Evolutionary conservation across 2,797 vertebrate genomes (phyloP), one percentile per base, ranked within the genome.

Genomic region (Tokudaia muenninki): DNA sequence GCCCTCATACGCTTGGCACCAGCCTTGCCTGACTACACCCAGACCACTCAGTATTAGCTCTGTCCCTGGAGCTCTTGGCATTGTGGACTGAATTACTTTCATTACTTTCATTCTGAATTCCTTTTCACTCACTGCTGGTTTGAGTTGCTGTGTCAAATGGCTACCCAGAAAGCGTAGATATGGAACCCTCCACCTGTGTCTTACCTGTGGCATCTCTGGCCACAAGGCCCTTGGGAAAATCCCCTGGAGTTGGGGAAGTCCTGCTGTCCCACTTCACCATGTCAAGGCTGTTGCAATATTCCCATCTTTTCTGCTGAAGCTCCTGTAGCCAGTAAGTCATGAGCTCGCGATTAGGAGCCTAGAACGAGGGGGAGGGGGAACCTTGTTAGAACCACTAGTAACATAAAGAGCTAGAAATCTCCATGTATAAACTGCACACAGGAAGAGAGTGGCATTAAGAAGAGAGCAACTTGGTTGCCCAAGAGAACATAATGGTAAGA

Each of bases 241-340:
- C 98, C 4, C 98, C 98, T 0, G 98, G 95, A 0, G 98, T 98
- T 0, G 99, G 99, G 14, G 99, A 99, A 34, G 98, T 98, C 96
- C 98, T 98, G 98, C 99, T 99, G 98, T 99, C 99, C 96, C 99
- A 98, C 87, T 99, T 98, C 0, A 98, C 98, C 0, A 98, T 98
- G 0, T 99, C 99, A 0, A 99, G 98, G 4, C 98, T 98, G 97
- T 99, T 99, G 97, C 99, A 99, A 95, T 99, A 99, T 70, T 99
- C 99, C 99, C 99, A 99, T 17, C 99, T 99, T 94, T 99, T 99
- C 98, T 99, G 99, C 95, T 99, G 99, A 59, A 99, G 98, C 97
- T 99, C 99, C 97, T 99, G 99, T 3, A 99, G 98, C 99, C 99
- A 99, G 98, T 99, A 99, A 3, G 99, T 99, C 99, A 99, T 99